Evolutionary conservation across 1,140 invertebrate genomes (phyloP), one percentile per base, ranked within the genome.

Genomic region (Tachypleus tridentatus): DNA sequence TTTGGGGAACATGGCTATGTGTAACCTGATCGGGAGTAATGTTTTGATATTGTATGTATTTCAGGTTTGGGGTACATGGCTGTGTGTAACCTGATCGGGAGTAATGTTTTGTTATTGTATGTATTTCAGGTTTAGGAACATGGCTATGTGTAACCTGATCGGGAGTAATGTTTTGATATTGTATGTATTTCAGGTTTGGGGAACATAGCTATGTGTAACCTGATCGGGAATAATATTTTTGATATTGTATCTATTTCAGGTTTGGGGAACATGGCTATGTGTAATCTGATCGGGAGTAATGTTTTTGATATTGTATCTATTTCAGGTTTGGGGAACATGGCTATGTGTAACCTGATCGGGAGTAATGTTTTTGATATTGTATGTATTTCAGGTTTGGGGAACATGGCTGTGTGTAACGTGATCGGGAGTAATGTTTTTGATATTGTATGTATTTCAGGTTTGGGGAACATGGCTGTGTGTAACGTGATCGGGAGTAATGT

Each of bases 341-440:
- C 29, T 29, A 29, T 29, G 29, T 29, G 29, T 29, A 29, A 29
- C 29, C 29, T 29, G 29, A 29, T 29, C 29, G 29, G 29, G 29
- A 29, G 29, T 29, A 29, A 29, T 29, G 29, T 29, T 29, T 29
- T 54, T 54, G 53, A 7, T 54, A 54, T 8, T 54, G 53, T 7
- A 7, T 7, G 7, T 54, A 4, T 62, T 66, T 4, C 60, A 66
- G 70, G 70, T 53, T 58, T 66, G 63, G 80, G 79, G 5, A 75
- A 80, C 53, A 91, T 93, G 81, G 89, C 87, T 0, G 86, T 93
- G 57, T 89, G 87, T 5, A 92, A 92, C 70, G 86, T 88, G 0
- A 73, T 93, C 5, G 89, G 89, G 0, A 87, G 88, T 0, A 93
- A 92, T 70, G 89, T 88, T 0, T 78, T 93, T 71, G 89, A 91